These are phyloP conservation scores for Polyommatus icarus DNA, from an alignment of 2,888 invertebrate species.

Conservation along the genomic window DNA sequence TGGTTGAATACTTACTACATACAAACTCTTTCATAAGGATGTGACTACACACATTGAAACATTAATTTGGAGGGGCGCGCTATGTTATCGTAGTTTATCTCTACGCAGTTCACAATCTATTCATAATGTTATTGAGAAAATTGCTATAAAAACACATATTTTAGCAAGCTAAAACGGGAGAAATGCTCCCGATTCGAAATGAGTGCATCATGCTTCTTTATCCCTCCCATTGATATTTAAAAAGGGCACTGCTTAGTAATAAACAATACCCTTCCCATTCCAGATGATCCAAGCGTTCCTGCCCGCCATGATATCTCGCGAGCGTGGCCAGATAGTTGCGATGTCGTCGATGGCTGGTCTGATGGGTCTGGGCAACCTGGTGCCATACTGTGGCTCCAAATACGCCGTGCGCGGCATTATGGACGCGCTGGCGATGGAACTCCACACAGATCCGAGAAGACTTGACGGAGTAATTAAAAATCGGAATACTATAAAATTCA, in stretches of 20 bases:
- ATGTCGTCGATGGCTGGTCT: slow-evolving; percentile 88
- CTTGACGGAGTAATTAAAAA: slow-evolving; percentile 55
- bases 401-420: slow-evolving; percentile 91
- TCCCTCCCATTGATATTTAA: background rate
- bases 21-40: no score
- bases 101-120: no score
- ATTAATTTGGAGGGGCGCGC: no score
- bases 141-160: no score
- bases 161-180: no score
- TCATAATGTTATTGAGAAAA: no score
- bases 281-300: slow-evolving; percentile 87
- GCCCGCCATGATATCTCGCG: slow-evolving; percentile 85
- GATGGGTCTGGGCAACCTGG: slow-evolving; percentile 85
- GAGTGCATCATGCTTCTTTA: no score
- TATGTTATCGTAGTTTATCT: no score
- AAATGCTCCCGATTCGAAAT: no score
- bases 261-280: slow-evolving; percentile 34
- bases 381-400: slow-evolving; percentile 91
- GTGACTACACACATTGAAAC: no score
- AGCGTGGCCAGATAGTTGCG: slow-evolving; percentile 87
- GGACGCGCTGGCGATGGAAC: slow-evolving; percentile 88
- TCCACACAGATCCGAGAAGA: slow-evolving; percentile 77
- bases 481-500: no score
- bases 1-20: no score
- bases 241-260: background rate